A percentile compares a stretch with the other conserved stretches of the same genome.
Conservation (phyloP, 1,140 invertebrate genomes). For the Euura saliciscinereae region DNA sequence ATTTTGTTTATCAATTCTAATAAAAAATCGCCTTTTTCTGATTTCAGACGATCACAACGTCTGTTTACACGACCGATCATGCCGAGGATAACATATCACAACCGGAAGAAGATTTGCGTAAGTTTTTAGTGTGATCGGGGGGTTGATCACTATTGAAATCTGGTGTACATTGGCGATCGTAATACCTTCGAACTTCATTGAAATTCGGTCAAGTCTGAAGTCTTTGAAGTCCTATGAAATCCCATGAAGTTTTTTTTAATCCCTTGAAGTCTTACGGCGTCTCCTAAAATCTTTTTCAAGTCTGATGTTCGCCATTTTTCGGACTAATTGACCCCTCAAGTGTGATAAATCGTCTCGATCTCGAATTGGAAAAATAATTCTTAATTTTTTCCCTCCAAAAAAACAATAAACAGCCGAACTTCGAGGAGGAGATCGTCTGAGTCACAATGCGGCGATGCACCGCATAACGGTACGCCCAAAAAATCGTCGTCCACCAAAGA, state of each 20-base stretch:
- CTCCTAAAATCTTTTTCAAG: not conserved
- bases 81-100: not conserved
- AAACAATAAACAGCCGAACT: conserved; percentile 40
- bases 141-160: too few relatives aligned
- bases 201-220: not conserved
- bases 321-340: not conserved
- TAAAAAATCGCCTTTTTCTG: conserved; percentile 9
- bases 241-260: too few relatives aligned
- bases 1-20: too few relatives aligned
- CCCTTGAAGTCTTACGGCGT: not conserved
- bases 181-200: not conserved
- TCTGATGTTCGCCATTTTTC: not conserved
- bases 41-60: not conserved
- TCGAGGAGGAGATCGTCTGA: conserved; percentile 43
- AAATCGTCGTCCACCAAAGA: conserved; percentile 52
- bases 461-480: conserved; percentile 55
- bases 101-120: conserved; percentile 57
- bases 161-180: not conserved
- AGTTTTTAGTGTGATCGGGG: conserved; percentile 21
- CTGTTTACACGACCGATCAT: not conserved
- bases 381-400: not conserved
- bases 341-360: too few relatives aligned
- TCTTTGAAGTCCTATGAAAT: too few relatives aligned
- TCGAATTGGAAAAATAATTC: not conserved
- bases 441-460: conserved; percentile 54